phyloP scores from a whole-genome alignment of 2,888 invertebrate species.

The Tipula helvola region DNA sequence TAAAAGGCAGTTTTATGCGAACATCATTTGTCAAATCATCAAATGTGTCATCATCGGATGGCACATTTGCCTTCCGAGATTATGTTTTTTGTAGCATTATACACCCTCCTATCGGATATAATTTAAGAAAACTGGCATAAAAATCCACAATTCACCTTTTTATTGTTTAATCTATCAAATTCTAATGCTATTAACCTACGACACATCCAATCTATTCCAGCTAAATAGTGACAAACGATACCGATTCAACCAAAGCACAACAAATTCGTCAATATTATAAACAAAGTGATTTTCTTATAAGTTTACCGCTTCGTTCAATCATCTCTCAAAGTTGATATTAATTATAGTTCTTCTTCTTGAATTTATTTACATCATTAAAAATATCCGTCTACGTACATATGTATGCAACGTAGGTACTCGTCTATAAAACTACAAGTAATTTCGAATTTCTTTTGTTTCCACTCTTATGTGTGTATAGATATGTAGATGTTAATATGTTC shows the following conservation, averaged over 20 bases:
- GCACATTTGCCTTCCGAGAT: too few relatives aligned
- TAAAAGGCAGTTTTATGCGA: too few relatives aligned
- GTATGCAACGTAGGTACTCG: neutral
- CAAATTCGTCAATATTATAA: neutral
- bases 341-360: neutral
- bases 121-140: neutral
- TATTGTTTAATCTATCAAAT: neutral
- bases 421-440: neutral
- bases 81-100: too few relatives aligned
- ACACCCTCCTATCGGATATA: too few relatives aligned
- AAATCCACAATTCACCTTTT: neutral
- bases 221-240: neutral
- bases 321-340: neutral
- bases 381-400: neutral
- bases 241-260: neutral
- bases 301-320: neutral
- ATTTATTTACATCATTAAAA: neutral
- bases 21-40: too few relatives aligned
- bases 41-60: too few relatives aligned
- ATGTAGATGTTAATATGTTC: neutral
- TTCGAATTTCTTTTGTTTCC: neutral
- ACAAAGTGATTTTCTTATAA: neutral
- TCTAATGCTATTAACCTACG: neutral
- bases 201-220: neutral
- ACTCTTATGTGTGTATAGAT: neutral